Conservation (phyloP, 2,888 invertebrate genomes). For the Drosophila parthenogenetica region DNA sequence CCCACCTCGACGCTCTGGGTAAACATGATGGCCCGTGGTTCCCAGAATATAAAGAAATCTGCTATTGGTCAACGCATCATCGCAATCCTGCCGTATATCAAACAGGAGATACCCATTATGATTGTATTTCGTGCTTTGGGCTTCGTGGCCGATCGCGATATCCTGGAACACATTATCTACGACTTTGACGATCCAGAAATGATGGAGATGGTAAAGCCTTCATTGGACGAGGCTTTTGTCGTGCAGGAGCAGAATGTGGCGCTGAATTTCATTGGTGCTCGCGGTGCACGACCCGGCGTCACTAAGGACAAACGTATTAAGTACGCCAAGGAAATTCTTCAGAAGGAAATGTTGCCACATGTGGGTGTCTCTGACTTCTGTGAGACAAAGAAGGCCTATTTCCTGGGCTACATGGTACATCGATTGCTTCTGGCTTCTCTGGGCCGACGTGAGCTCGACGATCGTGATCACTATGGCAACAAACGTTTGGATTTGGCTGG, state of each 20-base stretch:
- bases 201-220: conserved; percentile 99
- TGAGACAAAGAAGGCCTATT: conserved; percentile 99
- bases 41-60: conserved; percentile 99
- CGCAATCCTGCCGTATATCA: conserved; percentile 98
- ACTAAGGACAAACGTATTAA: conserved; percentile 99
- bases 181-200: conserved; percentile 99
- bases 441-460: conserved; percentile 98
- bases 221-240: conserved; percentile 99
- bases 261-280: conserved; percentile 98
- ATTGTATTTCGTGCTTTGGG: conserved; percentile 99
- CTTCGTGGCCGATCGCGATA: conserved; percentile 99
- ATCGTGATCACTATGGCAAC: conserved; percentile 99
- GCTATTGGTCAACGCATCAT: conserved; percentile 99
- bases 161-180: conserved; percentile 99
- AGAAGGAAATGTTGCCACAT: conserved; percentile 99
- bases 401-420: conserved; percentile 99
- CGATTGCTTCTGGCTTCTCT: conserved; percentile 96
- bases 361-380: conserved; percentile 99
- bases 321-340: conserved; percentile 99
- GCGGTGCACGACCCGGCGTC: conserved; percentile 98
- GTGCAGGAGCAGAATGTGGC: conserved; percentile 99
- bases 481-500: conserved; percentile 99
- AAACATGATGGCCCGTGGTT: conserved; percentile 99
- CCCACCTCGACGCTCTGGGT: conserved; percentile 99
- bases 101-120: conserved; percentile 99